A percentile compares a stretch with the other conserved stretches of the same genome.
phyloP scores from a whole-genome alignment of 2,113 vertebrate genomes.

The Eudyptes chrysolophus region DNA sequence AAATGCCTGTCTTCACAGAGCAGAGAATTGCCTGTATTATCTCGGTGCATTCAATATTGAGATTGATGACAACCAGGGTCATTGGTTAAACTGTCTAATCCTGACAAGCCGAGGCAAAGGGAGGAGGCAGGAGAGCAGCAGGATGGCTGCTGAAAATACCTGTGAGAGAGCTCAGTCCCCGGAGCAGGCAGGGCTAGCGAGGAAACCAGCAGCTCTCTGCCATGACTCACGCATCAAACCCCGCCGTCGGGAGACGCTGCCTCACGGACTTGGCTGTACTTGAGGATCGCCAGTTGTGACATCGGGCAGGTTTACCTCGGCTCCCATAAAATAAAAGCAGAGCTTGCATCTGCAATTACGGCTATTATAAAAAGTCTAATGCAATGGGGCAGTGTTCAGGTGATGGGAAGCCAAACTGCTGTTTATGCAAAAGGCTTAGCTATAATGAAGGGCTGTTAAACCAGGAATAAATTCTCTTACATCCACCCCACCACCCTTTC shows the following conservation, averaged over 20 bases:
- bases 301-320: neutral
- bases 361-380: neutral
- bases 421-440: neutral
- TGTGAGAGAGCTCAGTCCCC: neutral
- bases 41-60: neutral
- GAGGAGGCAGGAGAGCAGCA: neutral
- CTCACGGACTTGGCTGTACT: neutral
- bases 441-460: neutral
- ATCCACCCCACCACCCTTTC: neutral
- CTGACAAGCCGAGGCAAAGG: slow-evolving; percentile 25
- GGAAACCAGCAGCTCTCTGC: neutral
- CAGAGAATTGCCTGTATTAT: neutral
- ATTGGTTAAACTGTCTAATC: slow-evolving; percentile 11
- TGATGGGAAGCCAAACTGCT: neutral
- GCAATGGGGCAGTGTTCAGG: neutral
- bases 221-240: neutral
- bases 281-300: neutral
- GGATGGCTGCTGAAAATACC: neutral
- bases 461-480: neutral
- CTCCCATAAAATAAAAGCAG: neutral
- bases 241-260: neutral
- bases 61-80: slow-evolving; percentile 32
- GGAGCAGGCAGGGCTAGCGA: neutral
- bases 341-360: neutral
- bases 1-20: slow-evolving; percentile 10